Base-by-base conservation (phyloP, 1,140 invertebrate species). In the Listronotus bonariensis region DNA sequence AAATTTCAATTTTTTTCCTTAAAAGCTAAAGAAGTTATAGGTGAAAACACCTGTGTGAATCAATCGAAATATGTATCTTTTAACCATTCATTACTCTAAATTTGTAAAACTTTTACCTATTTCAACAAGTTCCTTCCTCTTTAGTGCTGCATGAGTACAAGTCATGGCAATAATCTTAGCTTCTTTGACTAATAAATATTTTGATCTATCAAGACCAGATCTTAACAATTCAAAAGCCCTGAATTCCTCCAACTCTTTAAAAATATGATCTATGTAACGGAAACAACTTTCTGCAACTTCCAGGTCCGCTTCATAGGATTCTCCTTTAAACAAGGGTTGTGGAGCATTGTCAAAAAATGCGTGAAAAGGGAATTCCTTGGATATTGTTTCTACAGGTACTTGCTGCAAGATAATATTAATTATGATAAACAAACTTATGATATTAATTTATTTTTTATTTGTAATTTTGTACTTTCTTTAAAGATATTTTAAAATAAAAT, bases 111-210 rank as follows among this genome's bases (percentile, higher is more conserved):
- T 26, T 1, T 42, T 75, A 86, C 85, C 95, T 74, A 97, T 87
- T 74, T 97, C 92, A 0, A 99, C 97, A 0, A 99, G 83, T 79
- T 99, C 98, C 58, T 94, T 90, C 38, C 98, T 85, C 78, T 98
- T 99, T 0, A 99, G 82, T 0, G 97, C 98, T 12, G 98, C 97
- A 80, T 99, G 98, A 0, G 98, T 99, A 84, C 98, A 99, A 1
- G 98, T 99, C 98, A 99, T 99, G 3, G 98, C 98, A 72, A 99
- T 99, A 26, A 99, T 98, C 82, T 99, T 99, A 0, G 97, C 97
- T 81, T 99, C 98, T 79, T 98, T 98, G 0, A 99, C 96, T 1
- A 99, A 80, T 12, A 99, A 82, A 80, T 99, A 99, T 67, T 97
- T 93, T 0, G 96, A 95, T 49, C 97, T 83, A 79, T 99, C 98